Conservation (phyloP, 2,888 invertebrate species). For the Caenorhabditis sp. region DNA sequence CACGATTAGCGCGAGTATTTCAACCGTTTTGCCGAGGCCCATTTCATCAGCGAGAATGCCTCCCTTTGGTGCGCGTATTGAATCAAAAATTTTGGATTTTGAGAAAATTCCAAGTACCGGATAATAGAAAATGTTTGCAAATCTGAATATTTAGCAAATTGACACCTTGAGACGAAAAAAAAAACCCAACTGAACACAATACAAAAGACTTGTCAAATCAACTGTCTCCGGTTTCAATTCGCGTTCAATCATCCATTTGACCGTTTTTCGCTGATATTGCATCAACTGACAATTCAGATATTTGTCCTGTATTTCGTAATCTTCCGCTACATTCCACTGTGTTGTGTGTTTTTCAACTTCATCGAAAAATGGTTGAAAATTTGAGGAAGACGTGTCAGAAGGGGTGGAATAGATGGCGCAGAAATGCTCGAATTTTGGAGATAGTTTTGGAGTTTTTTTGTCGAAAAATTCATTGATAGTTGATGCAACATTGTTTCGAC, state of each 20-base stretch:
- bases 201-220: background rate
- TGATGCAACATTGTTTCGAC: too few species aligned
- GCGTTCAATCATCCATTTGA: constrained; percentile 72
- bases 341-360: background rate
- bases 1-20: constrained; percentile 78
- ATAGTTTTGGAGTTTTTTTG: too few species aligned
- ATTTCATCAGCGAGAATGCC: constrained; percentile 83
- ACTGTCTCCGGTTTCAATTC: constrained; percentile 49
- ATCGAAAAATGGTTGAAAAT: too few species aligned
- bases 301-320: background rate
- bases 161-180: too few species aligned
- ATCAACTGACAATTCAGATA: constrained; percentile 52
- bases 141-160: too few species aligned
- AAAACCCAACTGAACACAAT: too few species aligned
- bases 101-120: background rate
- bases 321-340: background rate
- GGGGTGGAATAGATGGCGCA: too few species aligned
- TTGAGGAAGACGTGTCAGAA: too few species aligned
- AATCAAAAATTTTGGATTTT: background rate
- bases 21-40: constrained; percentile 84
- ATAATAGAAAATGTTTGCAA: background rate
- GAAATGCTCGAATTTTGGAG: too few species aligned
- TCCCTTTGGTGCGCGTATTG: constrained; percentile 12
- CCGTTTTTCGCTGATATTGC: constrained; percentile 72
- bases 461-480: too few species aligned